These are phyloP conservation scores for Leptura quadrifasciata DNA, from an alignment of 2,888 invertebrate genomes.

Conservation along the genomic window DNA sequence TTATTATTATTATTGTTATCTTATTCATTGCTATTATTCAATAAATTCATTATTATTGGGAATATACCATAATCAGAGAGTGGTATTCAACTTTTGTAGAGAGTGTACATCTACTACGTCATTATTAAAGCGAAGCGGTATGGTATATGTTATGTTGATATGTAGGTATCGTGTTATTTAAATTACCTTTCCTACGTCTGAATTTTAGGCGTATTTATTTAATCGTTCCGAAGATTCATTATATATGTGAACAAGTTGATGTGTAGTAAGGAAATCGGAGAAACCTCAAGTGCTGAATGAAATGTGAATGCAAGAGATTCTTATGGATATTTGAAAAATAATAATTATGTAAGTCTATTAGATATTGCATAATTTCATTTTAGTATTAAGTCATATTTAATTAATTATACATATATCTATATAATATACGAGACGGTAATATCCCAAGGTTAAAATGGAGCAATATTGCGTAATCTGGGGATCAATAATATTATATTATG, in stretches of 20 bases:
- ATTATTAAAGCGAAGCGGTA: too few relatives aligned
- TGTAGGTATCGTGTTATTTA: neutral
- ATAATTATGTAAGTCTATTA: neutral
- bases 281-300: neutral
- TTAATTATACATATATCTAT: neutral
- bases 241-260: neutral
- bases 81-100: neutral
- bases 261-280: neutral
- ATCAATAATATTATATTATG: too few relatives aligned
- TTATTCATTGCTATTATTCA: too few relatives aligned
- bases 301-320: neutral
- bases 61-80: neutral
- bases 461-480: neutral
- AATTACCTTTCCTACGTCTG: conserved; percentile 3
- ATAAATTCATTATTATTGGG: too few relatives aligned
- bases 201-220: conserved; percentile 1
- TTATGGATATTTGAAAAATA: neutral
- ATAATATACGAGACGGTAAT: neutral
- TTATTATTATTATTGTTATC: too few relatives aligned
- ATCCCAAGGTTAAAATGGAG: neutral
- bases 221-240: neutral
- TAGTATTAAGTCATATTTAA: neutral
- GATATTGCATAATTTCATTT: neutral
- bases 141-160: too few relatives aligned
- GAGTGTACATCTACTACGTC: neutral